phyloP scores from a whole-genome alignment of 2,113 vertebrate genomes.

The Cricetomys ansorgei region DNA sequence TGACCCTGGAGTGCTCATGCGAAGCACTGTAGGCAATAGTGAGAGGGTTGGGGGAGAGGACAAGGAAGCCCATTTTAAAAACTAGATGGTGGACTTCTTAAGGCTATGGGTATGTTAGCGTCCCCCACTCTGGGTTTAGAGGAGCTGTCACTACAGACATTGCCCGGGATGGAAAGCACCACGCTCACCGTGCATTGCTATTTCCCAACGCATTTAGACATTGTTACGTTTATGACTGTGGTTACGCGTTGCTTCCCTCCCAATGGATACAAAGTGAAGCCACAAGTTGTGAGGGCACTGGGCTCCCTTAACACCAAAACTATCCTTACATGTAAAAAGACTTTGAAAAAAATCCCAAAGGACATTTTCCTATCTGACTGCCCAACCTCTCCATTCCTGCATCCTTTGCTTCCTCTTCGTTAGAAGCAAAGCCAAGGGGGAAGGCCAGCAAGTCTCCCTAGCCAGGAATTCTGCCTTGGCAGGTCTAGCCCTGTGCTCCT shows the following conservation, averaged over 20 bases:
- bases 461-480: neutral
- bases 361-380: neutral
- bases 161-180: neutral
- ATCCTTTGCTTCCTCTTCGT: neutral
- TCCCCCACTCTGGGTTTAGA: neutral
- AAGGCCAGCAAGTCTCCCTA: neutral
- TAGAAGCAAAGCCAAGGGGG: neutral
- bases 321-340: neutral
- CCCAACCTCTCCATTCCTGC: neutral
- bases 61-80: neutral
- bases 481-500: neutral
- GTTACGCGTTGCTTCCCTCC: neutral
- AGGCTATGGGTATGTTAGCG: neutral
- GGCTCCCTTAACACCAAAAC: neutral
- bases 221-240: neutral
- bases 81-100: neutral
- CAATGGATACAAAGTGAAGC: neutral
- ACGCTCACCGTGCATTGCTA: neutral
- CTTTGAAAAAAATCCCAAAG: neutral
- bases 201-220: neutral
- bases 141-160: neutral
- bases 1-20: neutral
- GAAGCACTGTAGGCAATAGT: too few species aligned
- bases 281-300: neutral
- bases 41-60: neutral